phyloP scores from a whole-genome alignment of 2,888 invertebrate species.

The Volucella inflata region DNA sequence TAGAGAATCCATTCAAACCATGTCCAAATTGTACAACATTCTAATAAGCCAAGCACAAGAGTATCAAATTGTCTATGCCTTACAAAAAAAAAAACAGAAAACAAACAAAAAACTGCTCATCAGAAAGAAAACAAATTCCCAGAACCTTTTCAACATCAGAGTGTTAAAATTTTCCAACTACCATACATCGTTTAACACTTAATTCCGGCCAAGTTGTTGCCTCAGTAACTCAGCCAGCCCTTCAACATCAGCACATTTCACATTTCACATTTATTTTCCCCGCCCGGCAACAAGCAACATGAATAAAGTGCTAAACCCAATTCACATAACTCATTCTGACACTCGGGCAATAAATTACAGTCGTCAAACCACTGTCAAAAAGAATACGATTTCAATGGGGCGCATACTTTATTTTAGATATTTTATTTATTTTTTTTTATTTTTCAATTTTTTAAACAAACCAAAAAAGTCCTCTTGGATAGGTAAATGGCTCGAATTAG shows the following conservation, averaged over 20 bases:
- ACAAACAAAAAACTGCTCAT: neutral
- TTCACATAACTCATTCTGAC: constrained; percentile 56
- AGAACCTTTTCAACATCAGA: too few species aligned
- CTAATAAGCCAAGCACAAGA: too few species aligned
- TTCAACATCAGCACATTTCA: constrained; percentile 30
- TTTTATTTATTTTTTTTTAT: too few species aligned
- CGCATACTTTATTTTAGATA: constrained; percentile 43
- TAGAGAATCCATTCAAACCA: too few species aligned
- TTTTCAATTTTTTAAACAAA: constrained; percentile 13
- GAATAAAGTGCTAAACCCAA: constrained; percentile 45
- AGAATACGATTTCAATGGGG: constrained; percentile 51
- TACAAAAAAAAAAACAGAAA: too few species aligned
- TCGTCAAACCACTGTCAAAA: constrained; percentile 65
- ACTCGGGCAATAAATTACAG: constrained; percentile 51
- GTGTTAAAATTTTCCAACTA: too few species aligned
- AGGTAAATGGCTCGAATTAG: constrained; percentile 32
- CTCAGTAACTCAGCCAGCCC: neutral
- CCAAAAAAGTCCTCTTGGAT: constrained; percentile 20
- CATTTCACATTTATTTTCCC: constrained; percentile 33
- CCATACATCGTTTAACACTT: constrained; percentile 20
- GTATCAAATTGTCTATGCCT: too few species aligned
- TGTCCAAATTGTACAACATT: too few species aligned
- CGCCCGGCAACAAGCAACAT: constrained; percentile 15
- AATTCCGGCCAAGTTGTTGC: constrained; percentile 6
- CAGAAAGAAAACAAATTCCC: too few species aligned